Conservation (phyloP, 1,140 invertebrate species). For the Stratiolaelaps scimitus region DNA sequence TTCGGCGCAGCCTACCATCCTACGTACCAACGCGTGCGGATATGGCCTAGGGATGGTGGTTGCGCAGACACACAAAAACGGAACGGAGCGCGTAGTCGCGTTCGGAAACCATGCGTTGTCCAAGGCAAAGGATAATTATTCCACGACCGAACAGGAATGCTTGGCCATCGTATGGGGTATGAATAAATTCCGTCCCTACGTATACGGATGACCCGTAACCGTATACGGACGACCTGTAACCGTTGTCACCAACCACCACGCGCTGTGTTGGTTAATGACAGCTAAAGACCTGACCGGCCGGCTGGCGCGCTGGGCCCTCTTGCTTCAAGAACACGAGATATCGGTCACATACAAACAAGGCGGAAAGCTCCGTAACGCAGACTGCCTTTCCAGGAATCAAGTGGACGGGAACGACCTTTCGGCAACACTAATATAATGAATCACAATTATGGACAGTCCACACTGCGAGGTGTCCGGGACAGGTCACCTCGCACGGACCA, state of each 20-base stretch:
- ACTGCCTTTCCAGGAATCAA: constrained; percentile 26
- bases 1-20: neutral
- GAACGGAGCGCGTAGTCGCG: constrained; percentile 37
- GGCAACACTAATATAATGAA: neutral
- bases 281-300: too few relatives aligned
- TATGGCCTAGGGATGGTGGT: neutral
- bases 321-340: constrained; percentile 34
- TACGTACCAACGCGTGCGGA: neutral
- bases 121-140: constrained; percentile 37
- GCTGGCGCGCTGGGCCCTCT: constrained; percentile 34
- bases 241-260: constrained; percentile 12
- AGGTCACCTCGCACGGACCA: neutral
- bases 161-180: constrained; percentile 42
- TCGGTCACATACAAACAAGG: constrained; percentile 32
- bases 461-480: neutral
- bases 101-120: constrained; percentile 34
- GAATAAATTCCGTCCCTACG: constrained; percentile 42
- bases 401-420: neutral
- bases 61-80: constrained; percentile 4
- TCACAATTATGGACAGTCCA: neutral
- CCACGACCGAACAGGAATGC: constrained; percentile 43
- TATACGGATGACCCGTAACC: constrained; percentile 36
- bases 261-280: constrained; percentile 13
- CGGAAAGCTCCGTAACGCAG: constrained; percentile 29
- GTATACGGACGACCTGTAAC: constrained; percentile 27